These are phyloP conservation scores for Psittacara wagleri DNA, from an alignment of 2,113 vertebrate genomes.

Conservation along the genomic window DNA sequence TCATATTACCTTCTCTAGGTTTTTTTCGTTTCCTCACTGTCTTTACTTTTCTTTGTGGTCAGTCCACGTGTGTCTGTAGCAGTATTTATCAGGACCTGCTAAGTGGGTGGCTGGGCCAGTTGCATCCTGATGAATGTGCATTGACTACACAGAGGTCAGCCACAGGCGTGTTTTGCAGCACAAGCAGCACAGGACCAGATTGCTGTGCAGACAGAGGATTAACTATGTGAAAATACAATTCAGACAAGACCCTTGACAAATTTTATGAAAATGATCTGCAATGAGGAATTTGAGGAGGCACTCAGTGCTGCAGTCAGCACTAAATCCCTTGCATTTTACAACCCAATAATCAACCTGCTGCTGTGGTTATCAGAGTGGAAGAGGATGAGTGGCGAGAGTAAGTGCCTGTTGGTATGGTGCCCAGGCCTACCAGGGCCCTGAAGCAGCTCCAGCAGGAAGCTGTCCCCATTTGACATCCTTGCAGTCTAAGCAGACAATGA, in stretches of 20 bases:
- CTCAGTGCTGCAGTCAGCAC: slow-evolving; percentile 60
- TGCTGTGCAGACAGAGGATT: slow-evolving; percentile 32
- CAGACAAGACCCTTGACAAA: slow-evolving; percentile 49
- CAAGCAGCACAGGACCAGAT: neutral
- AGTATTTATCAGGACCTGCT: neutral
- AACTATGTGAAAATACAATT: slow-evolving; percentile 52
- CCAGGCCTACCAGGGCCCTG: slow-evolving; percentile 45
- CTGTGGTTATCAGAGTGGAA: slow-evolving; percentile 63
- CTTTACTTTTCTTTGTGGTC: slow-evolving; percentile 18
- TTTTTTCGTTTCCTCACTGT: slow-evolving; percentile 35
- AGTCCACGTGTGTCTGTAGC: neutral
- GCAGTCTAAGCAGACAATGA: neutral
- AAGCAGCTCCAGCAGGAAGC: slow-evolving; percentile 33
- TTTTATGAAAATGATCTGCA: slow-evolving; percentile 57
- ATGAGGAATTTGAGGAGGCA: slow-evolving; percentile 35
- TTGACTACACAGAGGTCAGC: neutral
- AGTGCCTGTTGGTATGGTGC: slow-evolving; percentile 53
- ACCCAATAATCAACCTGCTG: slow-evolving; percentile 66
- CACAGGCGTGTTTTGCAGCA: neutral
- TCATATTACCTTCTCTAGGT: slow-evolving; percentile 10
- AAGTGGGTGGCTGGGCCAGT: slow-evolving; percentile 4
- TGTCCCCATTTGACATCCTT: slow-evolving; percentile 7
- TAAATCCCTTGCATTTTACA: slow-evolving; percentile 64
- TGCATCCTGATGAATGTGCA: neutral
- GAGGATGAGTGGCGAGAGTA: slow-evolving; percentile 41